These are phyloP conservation scores for Euura saliciscinereae DNA, from an alignment of 1,140 invertebrate genomes.

Conservation along the genomic window DNA sequence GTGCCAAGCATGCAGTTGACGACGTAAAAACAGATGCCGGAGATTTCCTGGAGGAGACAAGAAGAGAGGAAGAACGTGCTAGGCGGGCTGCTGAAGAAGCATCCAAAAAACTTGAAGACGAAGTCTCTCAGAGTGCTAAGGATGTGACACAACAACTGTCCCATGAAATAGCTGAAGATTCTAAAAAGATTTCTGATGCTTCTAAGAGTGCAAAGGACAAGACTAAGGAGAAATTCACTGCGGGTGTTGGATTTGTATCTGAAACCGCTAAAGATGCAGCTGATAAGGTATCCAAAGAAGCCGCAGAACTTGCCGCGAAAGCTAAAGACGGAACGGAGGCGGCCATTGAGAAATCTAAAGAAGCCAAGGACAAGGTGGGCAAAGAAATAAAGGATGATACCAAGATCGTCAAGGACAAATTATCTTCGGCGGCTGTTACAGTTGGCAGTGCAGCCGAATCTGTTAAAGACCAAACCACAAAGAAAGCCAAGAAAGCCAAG, in stretches of 20 bases:
- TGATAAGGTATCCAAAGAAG: slow-evolving; percentile 9
- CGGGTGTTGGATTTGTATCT: neutral
- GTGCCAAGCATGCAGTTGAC: slow-evolving; percentile 32
- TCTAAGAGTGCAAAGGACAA: slow-evolving; percentile 16
- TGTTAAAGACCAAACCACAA: slow-evolving; percentile 8
- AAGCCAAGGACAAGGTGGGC: slow-evolving; percentile 14
- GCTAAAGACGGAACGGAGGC: neutral
- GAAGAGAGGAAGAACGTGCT: slow-evolving; percentile 30
- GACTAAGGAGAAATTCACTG: slow-evolving; percentile 9
- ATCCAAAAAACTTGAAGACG: slow-evolving; percentile 13
- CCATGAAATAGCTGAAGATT: slow-evolving; percentile 8
- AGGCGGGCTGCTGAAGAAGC: slow-evolving; percentile 11
- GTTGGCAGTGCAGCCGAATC: slow-evolving; percentile 7
- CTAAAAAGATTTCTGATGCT: slow-evolving; percentile 12
- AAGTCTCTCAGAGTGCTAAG: slow-evolving; percentile 9
- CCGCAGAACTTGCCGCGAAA: neutral
- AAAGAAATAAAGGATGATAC: slow-evolving; percentile 22
- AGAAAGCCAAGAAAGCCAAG: slow-evolving; percentile 14
- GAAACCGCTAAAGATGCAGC: neutral
- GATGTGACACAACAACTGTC: slow-evolving; percentile 18
- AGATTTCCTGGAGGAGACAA: slow-evolving; percentile 31
- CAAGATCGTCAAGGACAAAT: neutral
- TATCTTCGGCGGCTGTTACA: neutral
- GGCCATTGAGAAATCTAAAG: neutral
- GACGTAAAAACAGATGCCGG: slow-evolving; percentile 28